Evolutionary conservation across 2,888 invertebrate species (phyloP), one percentile per base, ranked within the genome.

Genomic region (Leucophenga montana): DNA sequence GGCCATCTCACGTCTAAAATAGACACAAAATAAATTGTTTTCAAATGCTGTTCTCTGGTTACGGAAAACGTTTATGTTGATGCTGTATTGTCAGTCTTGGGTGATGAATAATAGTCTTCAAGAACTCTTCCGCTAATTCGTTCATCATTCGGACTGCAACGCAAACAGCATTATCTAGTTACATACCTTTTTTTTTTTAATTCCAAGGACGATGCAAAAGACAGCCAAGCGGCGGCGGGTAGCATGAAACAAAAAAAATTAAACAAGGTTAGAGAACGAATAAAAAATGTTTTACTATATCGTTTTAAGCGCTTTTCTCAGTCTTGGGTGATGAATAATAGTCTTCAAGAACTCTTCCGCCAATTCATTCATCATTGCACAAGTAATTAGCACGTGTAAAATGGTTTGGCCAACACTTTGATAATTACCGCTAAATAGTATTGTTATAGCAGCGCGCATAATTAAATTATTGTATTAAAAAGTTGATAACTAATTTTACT

Each of bases 51-150:
- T 6, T 16, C 5, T 6, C 65, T 16, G 22, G 8, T 20, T 27
- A 50, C 16, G 6, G 6, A 48, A 48, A 48, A 50, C 13, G n/a
- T 53, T 9, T 13, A 6, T 20, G 3, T 20, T 56, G 9, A 18
- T 18, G 56, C 56, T 9, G 5, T 22, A 56, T 20, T 69, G 67
- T 88, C 88, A 88, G 88, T 78, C 75, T 83, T 82, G 88, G 87
- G 88, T 88, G 87, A 85, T 88, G 88, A 88, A 88, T 87, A 85
- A 50, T 88, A 87, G 88, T 88, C 88, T 87, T 88, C 88, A 88
- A 86, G 85, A 85, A 86, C 86, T 88, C 87, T 88, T 88, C 88
- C 69, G 88, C 78, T 78, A 73, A 76, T 70, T 80, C 81, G 74
- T 75, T 87, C 88, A 86, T 87, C 88, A 88, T 84, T 39, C 8